Base-by-base conservation (phyloP, 1,140 invertebrate species). In the Phymorhynchus buccinoides region DNA sequence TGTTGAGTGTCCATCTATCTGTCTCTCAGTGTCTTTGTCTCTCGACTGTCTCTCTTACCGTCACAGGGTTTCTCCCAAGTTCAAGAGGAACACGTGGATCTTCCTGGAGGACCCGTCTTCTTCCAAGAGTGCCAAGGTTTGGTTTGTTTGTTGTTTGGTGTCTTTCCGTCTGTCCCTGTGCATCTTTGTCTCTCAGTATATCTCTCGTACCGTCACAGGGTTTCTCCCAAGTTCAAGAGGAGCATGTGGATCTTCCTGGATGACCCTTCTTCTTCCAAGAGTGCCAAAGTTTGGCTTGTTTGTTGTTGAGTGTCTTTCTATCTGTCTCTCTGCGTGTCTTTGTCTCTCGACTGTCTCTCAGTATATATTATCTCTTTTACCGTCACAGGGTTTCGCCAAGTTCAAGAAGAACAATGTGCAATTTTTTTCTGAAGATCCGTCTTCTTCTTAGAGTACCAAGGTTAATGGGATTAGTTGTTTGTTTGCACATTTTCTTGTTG, bases 191-290 rank as follows among this genome's bases (percentile, higher is more conserved):
- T n/a, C n/a, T n/a, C n/a, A n/a, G n/a, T n/a, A n/a, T n/a, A n/a
- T n/a, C n/a, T n/a, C n/a, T n/a, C n/a, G n/a, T n/a, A n/a, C n/a
- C n/a, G n/a, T n/a, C n/a, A n/a, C n/a, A n/a, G n/a, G n/a, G n/a
- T n/a, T n/a, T n/a, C n/a, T n/a, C n/a, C 88, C 48, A 86, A 88
- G 35, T 91, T 91, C 78, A 89, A 89, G 82, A 85, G 88, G 30
- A 89, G 88, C n/a, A 86, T 92, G 77, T 93, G 92, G 92, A 87
- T 89, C 30, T 91, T 92, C 80, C 84, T 93, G 35, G 92, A 92
- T 73, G 91, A 93, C 80, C 92, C 92, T 1, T 85, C 87, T 0
- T 90, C 91, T 1, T 91, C 90, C n/a, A 88, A 87, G 78, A 87
- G 85, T 16, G 91, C 92, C 62, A 92, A 93, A 89, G 92, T 92